These are phyloP conservation scores for Pyxicephalus adspersus DNA, from an alignment of 2,113 vertebrate genomes.

Conservation along the genomic window DNA sequence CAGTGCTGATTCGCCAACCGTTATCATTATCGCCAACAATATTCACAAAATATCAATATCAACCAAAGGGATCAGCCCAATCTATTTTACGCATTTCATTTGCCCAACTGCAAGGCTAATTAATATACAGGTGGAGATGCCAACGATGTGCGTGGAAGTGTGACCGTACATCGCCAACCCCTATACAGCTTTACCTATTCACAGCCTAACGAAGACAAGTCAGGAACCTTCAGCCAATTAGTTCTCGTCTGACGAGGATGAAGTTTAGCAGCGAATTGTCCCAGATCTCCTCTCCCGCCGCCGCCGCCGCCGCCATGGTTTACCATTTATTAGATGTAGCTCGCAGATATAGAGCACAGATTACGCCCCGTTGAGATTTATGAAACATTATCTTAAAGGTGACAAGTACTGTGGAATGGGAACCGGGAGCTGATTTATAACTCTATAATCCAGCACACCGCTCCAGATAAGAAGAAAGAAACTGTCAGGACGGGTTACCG, in stretches of 20 bases:
- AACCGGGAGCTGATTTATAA: slow-evolving; percentile 26
- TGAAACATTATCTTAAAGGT: slow-evolving; percentile 39
- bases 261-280: background rate
- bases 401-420: slow-evolving; percentile 31
- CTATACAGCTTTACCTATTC: no score
- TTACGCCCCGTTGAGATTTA: slow-evolving; percentile 6
- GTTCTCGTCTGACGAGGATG: background rate
- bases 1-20: no score
- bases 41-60: no score
- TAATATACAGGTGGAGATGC: no score
- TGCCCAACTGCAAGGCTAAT: no score
- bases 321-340: background rate
- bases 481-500: background rate
- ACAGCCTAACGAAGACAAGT: background rate
- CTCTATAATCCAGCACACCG: background rate
- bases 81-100: no score
- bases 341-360: background rate
- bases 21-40: no score
- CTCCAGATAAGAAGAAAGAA: background rate
- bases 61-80: no score
- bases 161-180: no score
- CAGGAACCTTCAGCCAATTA: background rate
- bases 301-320: background rate
- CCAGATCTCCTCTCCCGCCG: background rate
- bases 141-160: no score